Conservation (phyloP, 1,140 invertebrate species). For the Neodiprion pinetum region DNA sequence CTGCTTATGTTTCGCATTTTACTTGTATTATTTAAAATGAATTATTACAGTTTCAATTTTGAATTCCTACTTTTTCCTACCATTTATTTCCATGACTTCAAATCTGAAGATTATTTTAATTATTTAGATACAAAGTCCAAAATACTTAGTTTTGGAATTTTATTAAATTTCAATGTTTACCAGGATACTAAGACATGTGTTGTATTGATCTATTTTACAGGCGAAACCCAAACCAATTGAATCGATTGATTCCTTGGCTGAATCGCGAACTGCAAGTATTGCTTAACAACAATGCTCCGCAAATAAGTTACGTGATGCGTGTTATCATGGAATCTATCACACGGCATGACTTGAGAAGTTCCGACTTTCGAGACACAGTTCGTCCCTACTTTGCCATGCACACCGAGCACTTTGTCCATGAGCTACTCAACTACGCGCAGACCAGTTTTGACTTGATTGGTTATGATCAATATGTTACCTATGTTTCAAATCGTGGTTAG, state of each 20-base stretch:
- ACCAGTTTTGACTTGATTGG: slow-evolving; percentile 85
- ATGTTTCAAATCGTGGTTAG: slow-evolving; percentile 32
- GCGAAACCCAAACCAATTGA: slow-evolving; percentile 78
- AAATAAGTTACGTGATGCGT: slow-evolving; percentile 71
- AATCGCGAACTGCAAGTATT: slow-evolving; percentile 84
- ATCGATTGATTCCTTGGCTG: slow-evolving; percentile 87
- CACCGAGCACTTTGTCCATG: slow-evolving; percentile 87
- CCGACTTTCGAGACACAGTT: slow-evolving; percentile 72
- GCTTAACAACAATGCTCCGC: slow-evolving; percentile 65
- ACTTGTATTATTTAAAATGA: too few species aligned
- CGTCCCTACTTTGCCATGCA: slow-evolving; percentile 66
- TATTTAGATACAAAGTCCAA: too few species aligned
- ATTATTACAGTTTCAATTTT: too few species aligned
- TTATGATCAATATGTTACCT: slow-evolving; percentile 68
- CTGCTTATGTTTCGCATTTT: too few species aligned
- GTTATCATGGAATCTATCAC: slow-evolving; percentile 75
- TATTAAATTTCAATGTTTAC: background rate
- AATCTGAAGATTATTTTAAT: too few species aligned
- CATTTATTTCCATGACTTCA: too few species aligned
- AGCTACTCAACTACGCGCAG: slow-evolving; percentile 85
- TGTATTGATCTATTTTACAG: slow-evolving; percentile 59
- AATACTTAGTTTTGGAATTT: too few species aligned
- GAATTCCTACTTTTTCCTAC: too few species aligned
- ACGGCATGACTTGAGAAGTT: slow-evolving; percentile 74
- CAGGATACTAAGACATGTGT: slow-evolving; percentile 8